These are phyloP conservation scores for Calameuta idolon DNA, from an alignment of 2,888 invertebrate species.

Conservation along the genomic window DNA sequence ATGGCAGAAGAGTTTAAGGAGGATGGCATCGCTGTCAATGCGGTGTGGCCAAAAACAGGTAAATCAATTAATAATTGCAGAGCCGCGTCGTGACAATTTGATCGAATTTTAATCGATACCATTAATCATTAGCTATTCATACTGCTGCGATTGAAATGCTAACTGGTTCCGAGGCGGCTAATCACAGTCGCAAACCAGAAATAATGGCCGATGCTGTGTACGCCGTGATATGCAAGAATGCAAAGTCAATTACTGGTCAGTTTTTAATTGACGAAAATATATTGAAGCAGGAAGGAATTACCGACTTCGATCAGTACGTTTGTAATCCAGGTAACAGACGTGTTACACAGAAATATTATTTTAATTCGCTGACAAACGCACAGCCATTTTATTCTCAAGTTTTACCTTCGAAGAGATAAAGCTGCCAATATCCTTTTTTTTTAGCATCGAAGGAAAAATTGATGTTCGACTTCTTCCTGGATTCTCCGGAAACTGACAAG, in stretches of 20 bases:
- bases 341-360: not conserved
- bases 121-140: slow-evolving; percentile 76
- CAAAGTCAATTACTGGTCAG: slow-evolving; percentile 84
- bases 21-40: slow-evolving; percentile 90
- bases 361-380: not conserved
- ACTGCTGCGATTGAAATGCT: slow-evolving; percentile 95
- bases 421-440: slow-evolving; percentile 50
- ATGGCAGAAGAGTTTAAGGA: slow-evolving; percentile 94
- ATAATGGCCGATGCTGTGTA: slow-evolving; percentile 94
- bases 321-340: slow-evolving; percentile 77
- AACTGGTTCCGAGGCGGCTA: slow-evolving; percentile 75
- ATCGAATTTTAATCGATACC: slow-evolving; percentile 37
- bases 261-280: slow-evolving; percentile 95
- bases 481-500: slow-evolving; percentile 51
- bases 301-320: slow-evolving; percentile 87
- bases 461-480: slow-evolving; percentile 92
- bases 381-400: not conserved
- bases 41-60: slow-evolving; percentile 96
- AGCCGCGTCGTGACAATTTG: slow-evolving; percentile 1
- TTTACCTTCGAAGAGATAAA: not conserved
- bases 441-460: slow-evolving; percentile 75
- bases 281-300: slow-evolving; percentile 81
- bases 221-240: slow-evolving; percentile 74
- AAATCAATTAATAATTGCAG: slow-evolving; percentile 31
- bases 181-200: slow-evolving; percentile 81